Evolutionary conservation across 2,113 vertebrate genomes (phyloP), one percentile per base, ranked within the genome.

Genomic region (Ammodytes dubius): DNA sequence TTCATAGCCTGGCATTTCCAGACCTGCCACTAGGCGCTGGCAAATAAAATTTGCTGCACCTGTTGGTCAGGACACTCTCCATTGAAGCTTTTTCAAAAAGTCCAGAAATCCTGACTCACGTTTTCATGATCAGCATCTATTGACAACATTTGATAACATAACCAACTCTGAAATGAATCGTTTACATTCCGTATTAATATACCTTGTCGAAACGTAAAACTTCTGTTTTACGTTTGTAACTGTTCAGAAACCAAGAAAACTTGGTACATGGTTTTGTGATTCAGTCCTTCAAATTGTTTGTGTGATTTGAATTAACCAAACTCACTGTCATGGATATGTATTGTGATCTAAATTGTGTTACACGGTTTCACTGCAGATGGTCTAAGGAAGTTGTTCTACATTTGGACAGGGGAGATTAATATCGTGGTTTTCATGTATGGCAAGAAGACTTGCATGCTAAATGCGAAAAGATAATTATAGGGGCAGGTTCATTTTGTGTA

Each of bases 171-270:
- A 58, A 59, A 35, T 47, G 0, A 7, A 77, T 43, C 57, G 61
- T 63, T 81, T 50, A 66, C 42, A 47, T 64, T 58, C 8, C 10
- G 14, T 58, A 39, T 52, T 74, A 77, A 82, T 64, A 74, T 17
- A 58, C 59, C 19, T 35, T 52, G 4, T 7, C 42, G 53, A 27
- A 27, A 57, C 43, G 14, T 61, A 37, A 49, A 84, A 52, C 12
- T 14, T 35, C 19, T 49, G 15, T 27, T 27, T 27, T 27, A 27
- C 27, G 27, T 27, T 27, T 27, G 27, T 27, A 27, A 12, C 2
- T 53, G 73, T 60, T 69, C 27, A 69, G 63, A 65, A 73, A 61
- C 46, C 59, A n/a, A 59, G 39, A 66, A 78, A 68, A 63, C 35
- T 4, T 67, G 27, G 27, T 35, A 17, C 10, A 52, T 6, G 2